Evolutionary conservation across 1,140 invertebrate species (phyloP).

Genomic region (Drosophila bipectinata): DNA sequence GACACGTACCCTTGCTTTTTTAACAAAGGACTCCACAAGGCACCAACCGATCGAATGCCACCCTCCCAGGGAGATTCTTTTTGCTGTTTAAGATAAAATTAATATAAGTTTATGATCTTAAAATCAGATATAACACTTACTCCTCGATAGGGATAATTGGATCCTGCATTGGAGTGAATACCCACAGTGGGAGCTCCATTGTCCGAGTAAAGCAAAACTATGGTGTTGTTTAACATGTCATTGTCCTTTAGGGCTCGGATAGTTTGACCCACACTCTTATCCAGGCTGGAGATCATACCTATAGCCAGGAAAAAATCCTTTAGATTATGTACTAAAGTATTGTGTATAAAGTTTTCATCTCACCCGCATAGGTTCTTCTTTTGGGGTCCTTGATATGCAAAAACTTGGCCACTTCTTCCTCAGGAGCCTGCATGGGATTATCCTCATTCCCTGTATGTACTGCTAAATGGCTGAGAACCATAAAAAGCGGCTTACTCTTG

Average conservation of each 20-base stretch:
- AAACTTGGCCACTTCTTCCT: conserved; percentile 90
- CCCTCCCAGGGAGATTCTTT: conserved; percentile 95
- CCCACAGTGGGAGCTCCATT: conserved; percentile 91
- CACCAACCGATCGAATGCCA: conserved; percentile 89
- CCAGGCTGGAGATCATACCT: conserved; percentile 93
- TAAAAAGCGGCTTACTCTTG: conserved; percentile 87
- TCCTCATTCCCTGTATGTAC: conserved; percentile 90
- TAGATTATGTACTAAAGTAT: neutral
- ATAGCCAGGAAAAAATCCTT: neutral
- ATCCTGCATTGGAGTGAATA: conserved; percentile 90
- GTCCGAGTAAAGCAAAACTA: conserved; percentile 90
- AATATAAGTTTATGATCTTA: neutral
- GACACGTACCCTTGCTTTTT: conserved; percentile 87
- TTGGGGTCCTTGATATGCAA: conserved; percentile 89
- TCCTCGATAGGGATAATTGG: conserved; percentile 94
- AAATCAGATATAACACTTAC: conserved; percentile 83
- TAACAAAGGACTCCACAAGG: conserved; percentile 91
- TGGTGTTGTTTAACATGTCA: conserved; percentile 89
- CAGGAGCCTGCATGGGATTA: conserved; percentile 90
- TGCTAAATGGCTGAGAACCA: conserved; percentile 92
- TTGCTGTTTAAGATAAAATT: conserved; percentile 59
- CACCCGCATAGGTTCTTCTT: conserved; percentile 92
- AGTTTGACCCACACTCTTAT: conserved; percentile 92
- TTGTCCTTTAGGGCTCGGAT: conserved; percentile 87
- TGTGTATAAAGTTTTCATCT: neutral